These are phyloP conservation scores for Drusus annulatus DNA, from an alignment of 1,140 invertebrate species.

Conservation along the genomic window DNA sequence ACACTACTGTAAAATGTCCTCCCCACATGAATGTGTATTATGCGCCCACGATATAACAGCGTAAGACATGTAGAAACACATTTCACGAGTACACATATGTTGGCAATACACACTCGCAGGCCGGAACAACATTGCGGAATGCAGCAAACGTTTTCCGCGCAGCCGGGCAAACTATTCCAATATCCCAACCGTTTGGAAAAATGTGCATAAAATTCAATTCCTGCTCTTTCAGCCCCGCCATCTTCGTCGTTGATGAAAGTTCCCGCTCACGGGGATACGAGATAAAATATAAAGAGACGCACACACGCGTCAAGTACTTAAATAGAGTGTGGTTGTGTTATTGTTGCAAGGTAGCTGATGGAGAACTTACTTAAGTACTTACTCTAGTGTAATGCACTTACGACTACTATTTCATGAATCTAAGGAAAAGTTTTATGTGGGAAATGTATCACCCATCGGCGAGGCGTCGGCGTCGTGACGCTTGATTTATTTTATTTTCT, in stretches of 20 bases:
- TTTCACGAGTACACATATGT: too few species aligned
- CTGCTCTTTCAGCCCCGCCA: constrained; percentile 17
- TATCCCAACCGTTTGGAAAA: constrained; percentile 53
- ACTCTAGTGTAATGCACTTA: neutral
- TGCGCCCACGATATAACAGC: too few species aligned
- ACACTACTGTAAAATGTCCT: too few species aligned
- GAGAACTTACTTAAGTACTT: constrained; percentile 7
- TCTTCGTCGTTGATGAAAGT: constrained; percentile 8
- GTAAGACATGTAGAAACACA: too few species aligned
- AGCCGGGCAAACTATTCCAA: constrained; percentile 53
- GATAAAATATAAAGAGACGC: neutral
- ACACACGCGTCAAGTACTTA: neutral
- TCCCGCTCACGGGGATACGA: neutral
- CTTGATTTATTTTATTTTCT: too few species aligned
- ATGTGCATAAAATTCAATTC: constrained; percentile 55
- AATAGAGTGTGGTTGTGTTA: constrained; percentile 22
- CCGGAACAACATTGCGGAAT: constrained; percentile 25
- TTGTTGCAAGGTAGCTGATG: neutral
- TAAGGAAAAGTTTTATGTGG: too few species aligned
- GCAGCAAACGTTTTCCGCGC: constrained; percentile 36
- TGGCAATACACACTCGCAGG: too few species aligned
- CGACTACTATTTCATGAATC: too few species aligned
- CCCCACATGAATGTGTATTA: too few species aligned
- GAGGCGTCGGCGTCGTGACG: too few species aligned
- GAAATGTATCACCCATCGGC: too few species aligned